Evolutionary conservation across 2,113 vertebrate species (phyloP), one percentile per base, ranked within the genome.

Genomic region (Noctilio leporinus): DNA sequence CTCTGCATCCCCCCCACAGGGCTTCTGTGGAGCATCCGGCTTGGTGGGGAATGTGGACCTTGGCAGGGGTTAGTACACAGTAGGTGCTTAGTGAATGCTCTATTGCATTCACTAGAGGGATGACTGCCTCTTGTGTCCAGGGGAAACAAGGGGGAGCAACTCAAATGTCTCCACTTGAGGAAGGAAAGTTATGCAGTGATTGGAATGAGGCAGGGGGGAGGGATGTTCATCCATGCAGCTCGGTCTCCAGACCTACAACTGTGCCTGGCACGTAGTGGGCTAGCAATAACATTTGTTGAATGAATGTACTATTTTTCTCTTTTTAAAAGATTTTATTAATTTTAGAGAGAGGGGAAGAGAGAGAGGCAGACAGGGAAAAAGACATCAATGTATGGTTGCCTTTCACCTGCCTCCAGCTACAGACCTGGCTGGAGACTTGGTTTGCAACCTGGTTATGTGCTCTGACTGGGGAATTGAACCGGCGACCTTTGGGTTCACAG

Each of bases 201-300:
- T 5, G n/a, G 53, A 30, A 16, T 2, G 30, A 70, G 43, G 47
- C 2, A 4, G 17, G 84, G 81, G n/a, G 19, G 57, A 67, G n/a
- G 24, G 22, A 9, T 0, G 33, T 10, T 62, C 7, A 9, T 15
- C 17, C n/a, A 3, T 7, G 38, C 30, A 10, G 11, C 67, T n/a
- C 0, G 30, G 5, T 33, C 43, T 45, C 12, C 6, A 19, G 20
- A 15, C 28, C 90, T 19, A 0, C 38, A 6, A 7, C 5, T 11
- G 26, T 10, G 35, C 47, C 70, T 47, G 82, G n/a, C 35, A 26
- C 35, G 30, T 62, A 43, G 40, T 51, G 10, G 22, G 1, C 49
- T 33, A 16, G 76, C 43, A 40, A 5, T 65, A 45, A 35, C n/a
- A 20, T 38, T 40, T 40, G 10, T 35, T 22, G 57, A 77, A 40